Evolutionary conservation across 2,797 vertebrate genomes (phyloP).

Genomic region (Anguilla anguilla): DNA sequence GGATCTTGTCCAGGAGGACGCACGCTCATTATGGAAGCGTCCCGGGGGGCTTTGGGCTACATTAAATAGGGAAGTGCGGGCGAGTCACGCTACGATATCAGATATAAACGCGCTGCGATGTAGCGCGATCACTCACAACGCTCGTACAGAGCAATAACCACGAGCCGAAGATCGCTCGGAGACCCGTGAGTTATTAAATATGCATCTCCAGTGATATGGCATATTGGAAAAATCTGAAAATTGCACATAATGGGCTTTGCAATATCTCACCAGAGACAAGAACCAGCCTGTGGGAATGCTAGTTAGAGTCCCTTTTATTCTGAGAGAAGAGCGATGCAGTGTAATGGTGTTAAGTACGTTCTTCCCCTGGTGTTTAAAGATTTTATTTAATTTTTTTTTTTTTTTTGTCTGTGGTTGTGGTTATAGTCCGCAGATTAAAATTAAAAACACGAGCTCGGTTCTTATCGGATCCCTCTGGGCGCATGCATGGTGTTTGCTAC

Average conservation of each 20-base stretch:
- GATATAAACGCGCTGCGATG: constrained; percentile 54
- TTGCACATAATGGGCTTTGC: constrained; percentile 45
- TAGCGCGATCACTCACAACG: constrained; percentile 59
- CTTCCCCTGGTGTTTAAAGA: not conserved
- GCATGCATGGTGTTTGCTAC: constrained; percentile 39
- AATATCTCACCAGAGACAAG: constrained; percentile 38
- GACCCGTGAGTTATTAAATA: constrained; percentile 60
- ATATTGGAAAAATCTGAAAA: constrained; percentile 58
- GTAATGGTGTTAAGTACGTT: not conserved
- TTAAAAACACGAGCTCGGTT: constrained; percentile 25
- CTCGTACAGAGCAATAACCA: constrained; percentile 52
- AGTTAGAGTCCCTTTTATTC: constrained; percentile 23
- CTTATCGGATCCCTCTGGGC: constrained; percentile 26
- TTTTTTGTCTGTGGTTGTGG: not conserved
- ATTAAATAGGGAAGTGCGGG: constrained; percentile 44
- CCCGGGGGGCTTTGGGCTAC: constrained; percentile 52
- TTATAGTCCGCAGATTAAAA: constrained; percentile 16
- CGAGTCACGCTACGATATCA: constrained; percentile 53
- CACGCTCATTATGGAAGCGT: constrained; percentile 59
- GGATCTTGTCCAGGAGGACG: constrained; percentile 47
- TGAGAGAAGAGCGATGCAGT: constrained; percentile 11
- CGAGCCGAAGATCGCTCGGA: constrained; percentile 48
- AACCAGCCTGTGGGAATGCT: constrained; percentile 35
- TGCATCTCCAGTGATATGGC: constrained; percentile 51
- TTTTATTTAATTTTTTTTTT: not conserved